Conservation (phyloP, 2,797 vertebrate genomes). For the Vespertilio murinus region DNA sequence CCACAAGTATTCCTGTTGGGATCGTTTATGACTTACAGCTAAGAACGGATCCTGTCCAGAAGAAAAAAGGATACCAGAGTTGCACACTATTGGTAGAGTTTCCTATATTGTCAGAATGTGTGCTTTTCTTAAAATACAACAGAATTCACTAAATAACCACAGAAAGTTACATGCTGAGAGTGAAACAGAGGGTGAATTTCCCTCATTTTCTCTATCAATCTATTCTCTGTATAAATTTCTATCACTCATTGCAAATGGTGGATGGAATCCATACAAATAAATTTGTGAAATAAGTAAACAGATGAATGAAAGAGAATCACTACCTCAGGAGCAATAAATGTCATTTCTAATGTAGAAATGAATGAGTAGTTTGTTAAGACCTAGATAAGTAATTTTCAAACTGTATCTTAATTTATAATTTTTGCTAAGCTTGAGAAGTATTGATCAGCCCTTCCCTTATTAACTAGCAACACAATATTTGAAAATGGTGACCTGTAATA, state of each 20-base stretch:
- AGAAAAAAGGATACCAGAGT: not conserved
- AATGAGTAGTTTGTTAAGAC: not conserved
- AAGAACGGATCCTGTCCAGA: not conserved
- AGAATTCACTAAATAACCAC: not conserved
- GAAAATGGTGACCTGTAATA: constrained; percentile 40
- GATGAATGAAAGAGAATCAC: not conserved
- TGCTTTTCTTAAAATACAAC: constrained; percentile 25
- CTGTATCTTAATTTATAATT: constrained; percentile 12
- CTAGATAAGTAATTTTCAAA: constrained; percentile 46
- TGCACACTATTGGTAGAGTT: not conserved
- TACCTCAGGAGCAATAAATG: not conserved
- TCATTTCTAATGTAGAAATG: constrained; percentile 18
- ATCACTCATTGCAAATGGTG: not conserved
- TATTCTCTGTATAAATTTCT: not conserved
- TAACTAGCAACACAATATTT: not conserved
- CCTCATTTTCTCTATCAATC: not conserved
- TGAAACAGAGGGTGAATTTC: not conserved
- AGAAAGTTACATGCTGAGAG: not conserved
- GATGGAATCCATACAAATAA: not conserved
- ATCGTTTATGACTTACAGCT: constrained; percentile 44
- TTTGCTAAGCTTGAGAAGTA: not conserved
- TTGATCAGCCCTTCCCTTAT: not conserved
- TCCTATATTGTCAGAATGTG: not conserved
- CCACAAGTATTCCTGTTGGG: not conserved
- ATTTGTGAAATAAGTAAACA: constrained; percentile 24